These are phyloP conservation scores for Hydrocynus forskahlii DNA, from an alignment of 2,797 vertebrate species.

Conservation along the genomic window DNA sequence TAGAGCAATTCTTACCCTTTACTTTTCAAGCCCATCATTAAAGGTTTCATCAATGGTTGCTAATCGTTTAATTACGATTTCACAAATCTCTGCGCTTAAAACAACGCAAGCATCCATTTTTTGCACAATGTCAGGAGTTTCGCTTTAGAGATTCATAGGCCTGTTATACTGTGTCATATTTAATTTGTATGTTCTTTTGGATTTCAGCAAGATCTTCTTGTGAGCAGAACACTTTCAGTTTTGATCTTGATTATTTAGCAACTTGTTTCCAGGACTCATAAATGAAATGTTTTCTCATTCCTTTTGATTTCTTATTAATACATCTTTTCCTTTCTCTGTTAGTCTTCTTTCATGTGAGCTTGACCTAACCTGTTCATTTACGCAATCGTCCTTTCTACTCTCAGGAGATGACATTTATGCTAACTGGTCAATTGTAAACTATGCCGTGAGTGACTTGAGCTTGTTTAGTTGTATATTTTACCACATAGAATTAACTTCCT, in stretches of 20 bases:
- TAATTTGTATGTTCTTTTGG: slow-evolving; percentile 1
- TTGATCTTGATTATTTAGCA: no score
- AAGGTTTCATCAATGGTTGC: slow-evolving; percentile 26
- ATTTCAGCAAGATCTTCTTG: slow-evolving; percentile 25
- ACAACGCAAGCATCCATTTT: slow-evolving; percentile 52
- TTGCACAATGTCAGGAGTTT: slow-evolving; percentile 45
- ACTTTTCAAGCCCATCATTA: slow-evolving; percentile 49
- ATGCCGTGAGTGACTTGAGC: no score
- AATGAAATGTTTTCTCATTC: no score
- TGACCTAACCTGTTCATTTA: slow-evolving; percentile 19
- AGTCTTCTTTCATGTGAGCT: slow-evolving; percentile 38
- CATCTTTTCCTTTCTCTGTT: slow-evolving; percentile 37
- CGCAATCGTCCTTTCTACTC: no score
- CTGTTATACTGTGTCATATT: slow-evolving; percentile 3
- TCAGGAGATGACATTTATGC: no score
- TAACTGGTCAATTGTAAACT: no score
- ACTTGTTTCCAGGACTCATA: slow-evolving; percentile 31
- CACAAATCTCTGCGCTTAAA: slow-evolving; percentile 46
- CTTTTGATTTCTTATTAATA: no score
- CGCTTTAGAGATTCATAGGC: slow-evolving; percentile 41
- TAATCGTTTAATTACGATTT: slow-evolving; percentile 28
- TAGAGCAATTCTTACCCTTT: slow-evolving; percentile 45
- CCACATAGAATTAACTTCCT: no score
- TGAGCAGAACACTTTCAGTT: slow-evolving; percentile 47
- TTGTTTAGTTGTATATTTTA: no score